These are phyloP conservation scores for Antitype chi DNA, from an alignment of 2,888 invertebrate species.

Conservation along the genomic window DNA sequence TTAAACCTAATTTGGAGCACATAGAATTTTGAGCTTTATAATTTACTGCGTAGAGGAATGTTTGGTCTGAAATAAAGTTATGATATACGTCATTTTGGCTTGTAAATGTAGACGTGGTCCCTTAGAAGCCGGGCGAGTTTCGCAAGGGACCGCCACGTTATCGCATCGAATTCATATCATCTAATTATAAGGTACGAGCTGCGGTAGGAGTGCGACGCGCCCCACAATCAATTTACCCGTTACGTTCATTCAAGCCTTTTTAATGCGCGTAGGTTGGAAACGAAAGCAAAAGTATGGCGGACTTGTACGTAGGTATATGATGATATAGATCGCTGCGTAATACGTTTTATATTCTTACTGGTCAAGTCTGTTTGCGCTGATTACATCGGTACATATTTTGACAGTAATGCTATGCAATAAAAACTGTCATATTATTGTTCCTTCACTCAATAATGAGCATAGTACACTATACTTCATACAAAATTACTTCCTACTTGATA, in stretches of 20 bases:
- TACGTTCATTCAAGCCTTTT: slow-evolving; percentile 65
- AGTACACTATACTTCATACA: slow-evolving; percentile 12
- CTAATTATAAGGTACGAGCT: slow-evolving; percentile 88
- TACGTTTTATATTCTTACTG: slow-evolving; percentile 29
- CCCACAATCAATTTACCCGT: slow-evolving; percentile 72
- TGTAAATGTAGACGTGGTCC: slow-evolving; percentile 78
- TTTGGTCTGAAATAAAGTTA: slow-evolving; percentile 28
- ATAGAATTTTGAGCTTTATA: slow-evolving; percentile 45
- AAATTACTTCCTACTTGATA: slow-evolving; percentile 19
- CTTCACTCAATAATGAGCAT: slow-evolving; percentile 5
- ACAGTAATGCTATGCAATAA: slow-evolving; percentile 26
- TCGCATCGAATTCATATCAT: slow-evolving; percentile 89
- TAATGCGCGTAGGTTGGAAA: slow-evolving; percentile 56
- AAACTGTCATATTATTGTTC: slow-evolving; percentile 20
- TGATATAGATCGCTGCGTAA: slow-evolving; percentile 44
- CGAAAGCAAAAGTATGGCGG: slow-evolving; percentile 49
- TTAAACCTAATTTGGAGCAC: slow-evolving; percentile 64
- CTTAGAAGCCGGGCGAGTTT: slow-evolving; percentile 86
- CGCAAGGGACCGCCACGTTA: slow-evolving; percentile 87
- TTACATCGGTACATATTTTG: slow-evolving; percentile 32
- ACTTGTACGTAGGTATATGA: slow-evolving; percentile 21
- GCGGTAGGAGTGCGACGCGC: slow-evolving; percentile 73
- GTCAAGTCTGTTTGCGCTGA: slow-evolving; percentile 21
- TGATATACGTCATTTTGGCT: slow-evolving; percentile 38
- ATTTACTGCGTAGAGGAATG: background rate